Evolutionary conservation across 2,113 vertebrate genomes (phyloP), one percentile per base, ranked within the genome.

Genomic region (Cacatua alba): DNA sequence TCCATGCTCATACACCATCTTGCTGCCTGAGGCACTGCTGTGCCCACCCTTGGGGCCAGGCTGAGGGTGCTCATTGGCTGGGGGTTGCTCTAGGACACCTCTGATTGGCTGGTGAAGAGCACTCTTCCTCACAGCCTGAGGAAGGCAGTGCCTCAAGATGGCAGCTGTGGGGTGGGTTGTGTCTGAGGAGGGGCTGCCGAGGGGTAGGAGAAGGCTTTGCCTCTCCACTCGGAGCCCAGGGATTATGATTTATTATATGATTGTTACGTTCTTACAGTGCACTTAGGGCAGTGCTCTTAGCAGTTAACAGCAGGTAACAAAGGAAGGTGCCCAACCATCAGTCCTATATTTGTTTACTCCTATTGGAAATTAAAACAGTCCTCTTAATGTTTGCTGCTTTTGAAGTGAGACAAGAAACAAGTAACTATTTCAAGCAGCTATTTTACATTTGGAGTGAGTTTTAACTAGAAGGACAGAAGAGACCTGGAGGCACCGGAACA

Each of bases 131-230:
- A 5, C 11, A 4, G 67, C 23, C 26, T n/a, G 60, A 29, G 68
- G 48, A 59, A n/a, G 33, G 57, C 9, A 4, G 74, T 1, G 3
- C 25, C 29, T 17, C 25, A 46, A 75, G 67, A n/a, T 69, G 88
- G 79, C 0, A 21, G 65, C 33, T 19, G 23, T 4, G 3, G 49
- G 10, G 62, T 8, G 19, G 35, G 17, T 8, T 9, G 19, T 23
- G 48, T 7, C 37, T 28, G 53, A 57, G 17, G 20, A 29, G 1
- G 7, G 16, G 51, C 48, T 11, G 59, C 17, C 0, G 13, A 9
- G 20, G 33, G 8, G 5, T 7, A 17, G 46, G 8, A 26, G 25
- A 12, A 12, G 33, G 24, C 17, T 20, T 7, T 21, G 17, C 80
- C 0, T 43, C 60, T 33, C 48, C 21, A 55, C 55, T 68, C 26